phyloP scores from a whole-genome alignment of 2,797 vertebrate genomes.

The Ciconia nigra region DNA sequence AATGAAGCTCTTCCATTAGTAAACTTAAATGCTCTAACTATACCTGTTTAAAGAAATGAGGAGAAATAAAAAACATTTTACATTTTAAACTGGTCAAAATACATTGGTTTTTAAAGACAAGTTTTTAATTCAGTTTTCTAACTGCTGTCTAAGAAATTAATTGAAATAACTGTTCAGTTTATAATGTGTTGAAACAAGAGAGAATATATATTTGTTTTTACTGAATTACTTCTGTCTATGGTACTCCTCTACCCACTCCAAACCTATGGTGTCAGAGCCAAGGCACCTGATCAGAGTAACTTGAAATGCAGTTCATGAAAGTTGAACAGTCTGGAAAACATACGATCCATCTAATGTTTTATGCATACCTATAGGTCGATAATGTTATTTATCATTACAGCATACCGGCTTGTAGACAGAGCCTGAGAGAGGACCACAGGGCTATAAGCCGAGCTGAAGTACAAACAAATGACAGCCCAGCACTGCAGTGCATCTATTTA shows the following conservation, averaged over 20 bases:
- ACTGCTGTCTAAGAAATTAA: neutral
- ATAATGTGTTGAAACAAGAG: neutral
- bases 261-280: neutral
- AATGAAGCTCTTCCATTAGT: neutral
- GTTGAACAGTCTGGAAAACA: neutral
- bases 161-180: neutral
- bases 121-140: neutral
- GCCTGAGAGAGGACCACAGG: neutral
- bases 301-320: conserved; percentile 41
- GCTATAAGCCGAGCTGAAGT: neutral
- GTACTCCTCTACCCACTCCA: neutral
- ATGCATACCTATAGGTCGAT: conserved; percentile 7
- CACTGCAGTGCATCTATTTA: neutral
- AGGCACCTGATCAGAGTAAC: neutral
- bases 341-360: conserved; percentile 30
- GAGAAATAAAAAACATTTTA: neutral
- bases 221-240: neutral
- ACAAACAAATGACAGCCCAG: conserved; percentile 21
- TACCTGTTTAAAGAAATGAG: neutral
- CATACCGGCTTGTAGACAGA: neutral
- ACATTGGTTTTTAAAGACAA: neutral
- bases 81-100: neutral
- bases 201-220: neutral
- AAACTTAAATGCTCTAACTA: neutral
- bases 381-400: conserved; percentile 41